A percentile compares a stretch with the other conserved stretches of the same genome.
Evolutionary conservation across 2,797 vertebrate genomes (phyloP).

Genomic region (Agapornis canus): DNA sequence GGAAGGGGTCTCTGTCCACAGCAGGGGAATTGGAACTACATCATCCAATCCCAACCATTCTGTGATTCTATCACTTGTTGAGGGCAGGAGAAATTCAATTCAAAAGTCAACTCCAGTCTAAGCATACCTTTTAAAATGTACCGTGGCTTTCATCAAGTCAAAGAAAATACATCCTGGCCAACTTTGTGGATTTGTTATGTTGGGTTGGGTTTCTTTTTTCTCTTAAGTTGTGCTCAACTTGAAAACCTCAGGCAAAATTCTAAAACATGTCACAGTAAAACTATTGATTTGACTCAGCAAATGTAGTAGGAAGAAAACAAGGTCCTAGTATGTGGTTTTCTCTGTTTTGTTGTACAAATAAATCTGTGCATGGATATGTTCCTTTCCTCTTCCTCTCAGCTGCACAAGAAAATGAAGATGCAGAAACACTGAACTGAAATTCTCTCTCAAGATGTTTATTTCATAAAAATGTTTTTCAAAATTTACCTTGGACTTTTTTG

Average conservation of each 20-base stretch:
- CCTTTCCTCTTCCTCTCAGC: neutral
- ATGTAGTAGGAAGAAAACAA: neutral
- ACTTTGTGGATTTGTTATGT: neutral
- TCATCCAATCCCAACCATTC: neutral
- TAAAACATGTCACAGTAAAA: neutral
- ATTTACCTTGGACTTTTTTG: neutral
- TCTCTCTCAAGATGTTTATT: neutral
- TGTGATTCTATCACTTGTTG: neutral
- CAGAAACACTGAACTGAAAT: neutral
- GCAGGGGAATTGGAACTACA: neutral
- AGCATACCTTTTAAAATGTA: constrained; percentile 41
- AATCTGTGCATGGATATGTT: neutral
- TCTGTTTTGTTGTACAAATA: neutral
- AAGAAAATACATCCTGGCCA: neutral
- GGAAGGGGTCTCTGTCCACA: neutral
- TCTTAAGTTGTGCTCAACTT: neutral
- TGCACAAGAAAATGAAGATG: neutral
- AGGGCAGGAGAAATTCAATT: constrained; percentile 13
- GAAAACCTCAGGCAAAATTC: neutral
- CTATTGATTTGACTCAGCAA: neutral
- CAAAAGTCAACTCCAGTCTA: constrained; percentile 28
- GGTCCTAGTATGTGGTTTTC: neutral
- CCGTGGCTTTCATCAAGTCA: neutral
- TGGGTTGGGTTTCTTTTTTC: neutral
- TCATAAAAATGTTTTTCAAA: neutral